Evolutionary conservation across 2,113 vertebrate genomes (phyloP).

Genomic region (Malurus alboscapulatus): DNA sequence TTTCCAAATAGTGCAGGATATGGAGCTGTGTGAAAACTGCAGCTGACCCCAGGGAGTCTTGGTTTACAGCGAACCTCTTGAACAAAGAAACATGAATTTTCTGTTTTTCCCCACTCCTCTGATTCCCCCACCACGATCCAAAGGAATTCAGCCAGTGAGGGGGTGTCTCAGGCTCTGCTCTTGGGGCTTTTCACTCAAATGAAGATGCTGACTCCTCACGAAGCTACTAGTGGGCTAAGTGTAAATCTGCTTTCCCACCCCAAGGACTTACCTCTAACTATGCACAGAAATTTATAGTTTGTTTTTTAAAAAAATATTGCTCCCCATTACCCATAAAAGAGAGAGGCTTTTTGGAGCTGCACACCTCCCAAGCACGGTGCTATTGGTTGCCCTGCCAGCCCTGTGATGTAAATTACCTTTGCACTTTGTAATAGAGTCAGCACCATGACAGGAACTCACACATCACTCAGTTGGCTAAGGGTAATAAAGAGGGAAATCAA

Average conservation of each 20-base stretch:
- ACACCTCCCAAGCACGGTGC: neutral
- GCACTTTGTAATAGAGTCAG: conserved; percentile 78
- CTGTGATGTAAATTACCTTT: conserved; percentile 70
- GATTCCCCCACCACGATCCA: neutral
- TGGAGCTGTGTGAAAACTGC: conserved; percentile 4
- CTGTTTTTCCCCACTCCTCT: neutral
- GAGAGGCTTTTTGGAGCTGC: conserved; percentile 22
- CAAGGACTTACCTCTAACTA: conserved; percentile 4
- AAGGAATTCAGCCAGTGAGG: neutral
- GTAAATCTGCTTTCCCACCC: conserved; percentile 26
- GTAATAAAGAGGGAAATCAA: conserved; percentile 76
- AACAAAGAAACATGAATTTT: conserved; percentile 35
- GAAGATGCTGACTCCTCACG: conserved; percentile 1
- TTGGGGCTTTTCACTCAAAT: neutral
- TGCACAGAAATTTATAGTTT: conserved; percentile 49
- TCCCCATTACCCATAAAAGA: conserved; percentile 49
- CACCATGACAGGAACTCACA: conserved; percentile 75
- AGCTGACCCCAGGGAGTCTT: conserved; percentile 31
- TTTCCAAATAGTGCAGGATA: conserved; percentile 13
- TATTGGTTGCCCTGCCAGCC: conserved; percentile 42
- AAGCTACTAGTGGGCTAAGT: neutral
- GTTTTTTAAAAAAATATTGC: conserved; percentile 33
- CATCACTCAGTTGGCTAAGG: conserved; percentile 73
- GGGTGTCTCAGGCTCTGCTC: neutral
- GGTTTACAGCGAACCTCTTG: conserved; percentile 8